A percentile compares a stretch with the other conserved stretches of the same genome.
Evolutionary conservation across 2,888 invertebrate species (phyloP).

Genomic region (Latrodectus elegans): DNA sequence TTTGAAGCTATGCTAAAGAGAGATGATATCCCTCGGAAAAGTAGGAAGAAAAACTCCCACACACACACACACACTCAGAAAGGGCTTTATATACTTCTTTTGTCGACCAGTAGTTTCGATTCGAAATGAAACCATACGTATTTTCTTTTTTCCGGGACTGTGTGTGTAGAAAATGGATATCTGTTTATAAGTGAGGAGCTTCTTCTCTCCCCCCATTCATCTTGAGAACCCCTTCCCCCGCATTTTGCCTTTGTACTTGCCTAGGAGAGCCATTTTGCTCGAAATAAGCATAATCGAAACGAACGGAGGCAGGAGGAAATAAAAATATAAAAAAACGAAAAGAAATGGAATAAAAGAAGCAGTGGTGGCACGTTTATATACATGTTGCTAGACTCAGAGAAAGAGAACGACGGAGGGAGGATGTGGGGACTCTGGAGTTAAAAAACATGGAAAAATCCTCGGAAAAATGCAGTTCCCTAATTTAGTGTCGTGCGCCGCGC

Average conservation of each 20-base stretch:
- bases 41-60: too few species aligned
- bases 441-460: slow-evolving; percentile 49
- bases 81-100: neutral
- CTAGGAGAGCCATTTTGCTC: slow-evolving; percentile 16
- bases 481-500: slow-evolving; percentile 49
- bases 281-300: slow-evolving; percentile 61
- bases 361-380: slow-evolving; percentile 6
- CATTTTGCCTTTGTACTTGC: slow-evolving; percentile 6
- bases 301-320: slow-evolving; percentile 20
- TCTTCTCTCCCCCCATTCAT: neutral
- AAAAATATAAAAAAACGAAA: slow-evolving; percentile 22
- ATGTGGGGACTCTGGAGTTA: slow-evolving; percentile 27
- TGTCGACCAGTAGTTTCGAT: slow-evolving; percentile 20
- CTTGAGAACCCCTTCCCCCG: neutral
- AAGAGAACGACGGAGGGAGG: slow-evolving; percentile 14
- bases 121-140: slow-evolving; percentile 65
- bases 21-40: too few species aligned
- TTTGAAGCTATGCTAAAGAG: too few species aligned
- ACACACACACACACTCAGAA: neutral
- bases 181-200: slow-evolving; percentile 40
- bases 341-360: neutral
- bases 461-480: slow-evolving; percentile 44
- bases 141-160: slow-evolving; percentile 34
- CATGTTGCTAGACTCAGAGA: neutral
- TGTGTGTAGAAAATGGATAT: slow-evolving; percentile 30